Evolutionary conservation across 2,888 invertebrate species (phyloP).

Genomic region (Adela reaumurella): DNA sequence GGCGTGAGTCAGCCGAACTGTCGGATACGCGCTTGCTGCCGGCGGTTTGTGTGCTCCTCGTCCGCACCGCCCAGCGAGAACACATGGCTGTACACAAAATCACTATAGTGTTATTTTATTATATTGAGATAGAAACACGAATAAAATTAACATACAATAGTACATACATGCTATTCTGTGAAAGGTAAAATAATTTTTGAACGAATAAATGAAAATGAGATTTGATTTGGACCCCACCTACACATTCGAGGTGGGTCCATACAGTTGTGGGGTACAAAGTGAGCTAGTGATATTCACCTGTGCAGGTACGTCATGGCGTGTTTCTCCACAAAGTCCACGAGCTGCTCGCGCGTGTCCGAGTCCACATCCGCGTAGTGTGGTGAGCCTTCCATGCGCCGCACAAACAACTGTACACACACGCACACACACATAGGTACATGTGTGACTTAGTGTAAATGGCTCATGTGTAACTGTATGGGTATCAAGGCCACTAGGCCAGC

Average conservation of each 20-base stretch:
- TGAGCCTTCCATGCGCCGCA: slow-evolving; percentile 68
- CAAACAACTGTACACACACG: slow-evolving; percentile 47
- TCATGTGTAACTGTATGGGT: too few relatives aligned
- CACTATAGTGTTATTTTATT: background rate
- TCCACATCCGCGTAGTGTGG: slow-evolving; percentile 61
- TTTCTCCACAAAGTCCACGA: slow-evolving; percentile 91
- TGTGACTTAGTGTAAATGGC: too few relatives aligned
- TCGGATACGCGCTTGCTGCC: slow-evolving; percentile 89
- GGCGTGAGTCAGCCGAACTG: slow-evolving; percentile 96
- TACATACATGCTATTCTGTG: too few relatives aligned
- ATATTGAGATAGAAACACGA: slow-evolving; percentile 1
- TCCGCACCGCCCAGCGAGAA: slow-evolving; percentile 87
- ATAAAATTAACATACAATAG: too few relatives aligned
- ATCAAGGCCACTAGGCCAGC: too few relatives aligned
- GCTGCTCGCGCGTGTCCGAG: slow-evolving; percentile 71
- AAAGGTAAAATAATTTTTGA: too few relatives aligned
- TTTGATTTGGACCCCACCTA: too few relatives aligned
- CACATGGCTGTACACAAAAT: slow-evolving; percentile 52
- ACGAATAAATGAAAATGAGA: too few relatives aligned
- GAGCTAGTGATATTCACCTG: slow-evolving; percentile 50
- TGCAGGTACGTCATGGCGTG: slow-evolving; percentile 90
- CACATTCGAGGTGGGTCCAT: too few relatives aligned
- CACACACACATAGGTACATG: background rate
- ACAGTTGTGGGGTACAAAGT: background rate
- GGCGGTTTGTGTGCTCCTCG: slow-evolving; percentile 92